Percentiles rank a stretch among this genome's conserved stretches.
Evolutionary conservation across 2,113 vertebrate species (phyloP).

Genomic region (Tyrannus savana): DNA sequence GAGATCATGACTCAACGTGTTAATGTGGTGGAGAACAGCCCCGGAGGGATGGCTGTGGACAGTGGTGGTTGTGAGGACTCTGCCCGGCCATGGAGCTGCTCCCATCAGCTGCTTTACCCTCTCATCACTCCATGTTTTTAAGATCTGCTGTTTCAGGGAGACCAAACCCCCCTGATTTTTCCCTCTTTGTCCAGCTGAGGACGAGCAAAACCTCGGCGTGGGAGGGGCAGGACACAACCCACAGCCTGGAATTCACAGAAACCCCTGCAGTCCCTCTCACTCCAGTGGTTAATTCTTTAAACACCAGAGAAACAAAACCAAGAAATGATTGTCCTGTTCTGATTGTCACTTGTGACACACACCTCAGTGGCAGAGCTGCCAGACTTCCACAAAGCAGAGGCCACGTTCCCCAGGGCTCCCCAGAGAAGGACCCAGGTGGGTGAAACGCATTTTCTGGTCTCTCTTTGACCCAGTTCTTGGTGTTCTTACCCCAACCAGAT

Average conservation of each 20-base stretch:
- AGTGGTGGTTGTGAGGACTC: neutral
- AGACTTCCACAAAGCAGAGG: neutral
- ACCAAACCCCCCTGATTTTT: neutral
- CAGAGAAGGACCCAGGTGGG: neutral
- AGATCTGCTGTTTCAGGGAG: neutral
- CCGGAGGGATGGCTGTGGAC: neutral
- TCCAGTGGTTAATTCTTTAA: fast-evolving
- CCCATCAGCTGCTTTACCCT: neutral
- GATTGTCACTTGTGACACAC: fast-evolving
- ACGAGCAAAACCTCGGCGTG: neutral
- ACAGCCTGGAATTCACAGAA: neutral
- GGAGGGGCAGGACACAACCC: neutral
- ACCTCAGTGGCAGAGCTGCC: neutral
- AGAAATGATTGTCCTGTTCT: fast-evolving
- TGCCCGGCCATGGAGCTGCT: neutral
- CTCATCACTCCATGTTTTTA: fast-evolving
- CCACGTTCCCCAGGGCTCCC: fast-evolving
- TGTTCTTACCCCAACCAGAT: constrained; percentile 74
- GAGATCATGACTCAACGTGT: neutral
- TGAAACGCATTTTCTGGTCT: neutral
- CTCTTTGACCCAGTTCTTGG: neutral
- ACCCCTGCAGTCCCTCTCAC: neutral
- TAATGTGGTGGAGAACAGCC: neutral
- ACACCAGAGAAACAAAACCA: neutral
- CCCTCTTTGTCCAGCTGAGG: neutral